Conservation (phyloP, 2,888 invertebrate species). For the Caradrina clavipalpis region DNA sequence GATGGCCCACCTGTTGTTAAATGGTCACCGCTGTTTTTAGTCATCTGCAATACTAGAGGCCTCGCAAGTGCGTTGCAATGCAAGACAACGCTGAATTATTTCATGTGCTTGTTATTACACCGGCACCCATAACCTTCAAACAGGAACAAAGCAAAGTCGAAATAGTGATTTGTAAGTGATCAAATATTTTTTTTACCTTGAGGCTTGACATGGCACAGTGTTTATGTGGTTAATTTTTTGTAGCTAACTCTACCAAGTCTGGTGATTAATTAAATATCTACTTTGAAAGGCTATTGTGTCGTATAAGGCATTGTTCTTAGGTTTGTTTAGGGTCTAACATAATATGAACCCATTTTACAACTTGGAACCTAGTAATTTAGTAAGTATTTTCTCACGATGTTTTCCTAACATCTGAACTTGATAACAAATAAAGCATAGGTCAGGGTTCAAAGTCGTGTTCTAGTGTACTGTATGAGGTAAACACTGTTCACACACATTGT, state of each 20-base stretch:
- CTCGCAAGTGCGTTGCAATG: neutral
- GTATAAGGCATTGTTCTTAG: neutral
- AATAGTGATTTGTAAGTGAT: too few relatives aligned
- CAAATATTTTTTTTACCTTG: too few relatives aligned
- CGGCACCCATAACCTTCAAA: too few relatives aligned
- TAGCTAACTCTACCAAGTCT: neutral
- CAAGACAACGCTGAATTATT: neutral
- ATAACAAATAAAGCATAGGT: slow-evolving; percentile 57
- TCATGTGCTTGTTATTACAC: neutral
- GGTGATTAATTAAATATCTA: neutral
- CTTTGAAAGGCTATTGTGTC: neutral
- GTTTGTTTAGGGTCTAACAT: neutral
- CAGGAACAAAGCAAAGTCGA: too few relatives aligned
- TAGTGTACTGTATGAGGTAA: slow-evolving; percentile 41
- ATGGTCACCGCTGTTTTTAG: neutral
- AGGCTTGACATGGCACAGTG: too few relatives aligned
- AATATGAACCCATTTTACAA: neutral
- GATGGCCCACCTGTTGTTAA: neutral
- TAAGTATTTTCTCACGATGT: slow-evolving; percentile 53
- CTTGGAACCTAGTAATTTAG: slow-evolving; percentile 21
- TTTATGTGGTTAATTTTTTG: too few relatives aligned
- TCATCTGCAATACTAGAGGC: neutral
- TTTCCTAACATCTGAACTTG: slow-evolving; percentile 51
- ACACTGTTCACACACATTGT: slow-evolving; percentile 46
- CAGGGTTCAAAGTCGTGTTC: slow-evolving; percentile 56